A percentile compares a stretch with the other conserved stretches of the same genome.
Evolutionary conservation across 2,113 vertebrate species (phyloP).

Genomic region (Paramisgurnus dabryanus): DNA sequence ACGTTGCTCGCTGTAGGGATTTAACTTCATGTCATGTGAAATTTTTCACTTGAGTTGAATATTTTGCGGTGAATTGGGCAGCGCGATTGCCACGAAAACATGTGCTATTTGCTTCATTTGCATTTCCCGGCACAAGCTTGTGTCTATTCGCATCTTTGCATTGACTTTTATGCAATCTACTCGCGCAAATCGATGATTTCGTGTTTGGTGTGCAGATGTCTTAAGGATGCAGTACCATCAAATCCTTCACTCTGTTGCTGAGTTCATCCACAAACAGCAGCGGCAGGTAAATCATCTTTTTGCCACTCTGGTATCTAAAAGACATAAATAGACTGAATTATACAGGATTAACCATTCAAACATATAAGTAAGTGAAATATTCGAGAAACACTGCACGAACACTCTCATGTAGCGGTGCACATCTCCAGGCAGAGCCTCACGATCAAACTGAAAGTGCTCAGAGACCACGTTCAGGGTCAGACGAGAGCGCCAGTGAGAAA

Average conservation of each 20-base stretch:
- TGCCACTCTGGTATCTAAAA: conserved; percentile 86
- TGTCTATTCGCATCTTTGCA: too few species aligned
- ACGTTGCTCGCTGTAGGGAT: too few species aligned
- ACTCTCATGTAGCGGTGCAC: conserved; percentile 94
- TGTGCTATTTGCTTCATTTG: too few species aligned
- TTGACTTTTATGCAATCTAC: too few species aligned
- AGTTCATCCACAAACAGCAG: conserved; percentile 98
- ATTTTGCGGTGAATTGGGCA: too few species aligned
- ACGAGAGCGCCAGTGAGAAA: conserved; percentile 93
- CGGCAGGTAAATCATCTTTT: conserved; percentile 94
- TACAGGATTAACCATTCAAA: too few species aligned
- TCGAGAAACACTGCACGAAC: conserved; percentile 60
- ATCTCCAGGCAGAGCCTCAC: conserved; percentile 87
- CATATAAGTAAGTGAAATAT: too few species aligned
- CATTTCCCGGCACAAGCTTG: too few species aligned
- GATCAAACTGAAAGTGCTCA: conserved; percentile 92
- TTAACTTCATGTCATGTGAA: too few species aligned
- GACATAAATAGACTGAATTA: neutral
- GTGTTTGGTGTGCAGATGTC: neutral
- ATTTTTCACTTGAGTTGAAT: too few species aligned
- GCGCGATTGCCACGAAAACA: too few species aligned
- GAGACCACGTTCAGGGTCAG: conserved; percentile 90
- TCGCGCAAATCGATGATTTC: too few species aligned
- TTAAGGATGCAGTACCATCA: conserved; percentile 78
- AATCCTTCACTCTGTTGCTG: conserved; percentile 95